A percentile compares a stretch with the other conserved stretches of the same genome.
phyloP scores from a whole-genome alignment of 2,797 vertebrate species.

The Sebastes diploproa region DNA sequence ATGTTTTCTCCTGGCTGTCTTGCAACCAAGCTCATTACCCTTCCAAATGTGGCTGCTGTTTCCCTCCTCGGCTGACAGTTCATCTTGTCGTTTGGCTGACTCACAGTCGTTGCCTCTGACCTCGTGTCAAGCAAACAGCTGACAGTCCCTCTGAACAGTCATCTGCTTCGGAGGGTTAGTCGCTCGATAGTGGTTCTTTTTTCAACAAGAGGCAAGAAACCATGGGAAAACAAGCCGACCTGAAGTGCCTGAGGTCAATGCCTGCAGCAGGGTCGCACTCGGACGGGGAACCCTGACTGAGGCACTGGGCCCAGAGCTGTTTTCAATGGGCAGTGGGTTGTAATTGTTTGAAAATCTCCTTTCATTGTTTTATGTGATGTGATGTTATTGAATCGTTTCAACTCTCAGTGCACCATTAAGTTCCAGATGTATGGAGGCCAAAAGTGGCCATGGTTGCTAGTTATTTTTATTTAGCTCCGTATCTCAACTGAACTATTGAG shows the following conservation, averaged over 20 bases:
- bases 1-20: conserved; percentile 48
- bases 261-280: not conserved
- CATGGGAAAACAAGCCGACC: not conserved
- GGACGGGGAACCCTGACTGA: not conserved
- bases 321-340: not conserved
- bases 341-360: too few species aligned
- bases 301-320: not conserved
- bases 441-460: not conserved
- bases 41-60: conserved; percentile 69
- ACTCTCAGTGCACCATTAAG: too few species aligned
- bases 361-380: too few species aligned
- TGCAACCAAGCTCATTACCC: conserved; percentile 69
- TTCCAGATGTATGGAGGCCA: not conserved
- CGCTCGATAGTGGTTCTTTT: not conserved
- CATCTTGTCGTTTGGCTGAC: conserved; percentile 58
- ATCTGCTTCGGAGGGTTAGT: conserved; percentile 27
- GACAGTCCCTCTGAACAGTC: conserved; percentile 38
- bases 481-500: not conserved
- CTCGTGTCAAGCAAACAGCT: conserved; percentile 46
- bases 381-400: too few species aligned
- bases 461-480: not conserved
- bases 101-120: conserved; percentile 44
- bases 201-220: not conserved
- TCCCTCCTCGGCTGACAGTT: conserved; percentile 52
- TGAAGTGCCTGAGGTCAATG: conserved; percentile 6